Conservation (phyloP, 2,888 invertebrate species). For the Ophion obscuratus region DNA sequence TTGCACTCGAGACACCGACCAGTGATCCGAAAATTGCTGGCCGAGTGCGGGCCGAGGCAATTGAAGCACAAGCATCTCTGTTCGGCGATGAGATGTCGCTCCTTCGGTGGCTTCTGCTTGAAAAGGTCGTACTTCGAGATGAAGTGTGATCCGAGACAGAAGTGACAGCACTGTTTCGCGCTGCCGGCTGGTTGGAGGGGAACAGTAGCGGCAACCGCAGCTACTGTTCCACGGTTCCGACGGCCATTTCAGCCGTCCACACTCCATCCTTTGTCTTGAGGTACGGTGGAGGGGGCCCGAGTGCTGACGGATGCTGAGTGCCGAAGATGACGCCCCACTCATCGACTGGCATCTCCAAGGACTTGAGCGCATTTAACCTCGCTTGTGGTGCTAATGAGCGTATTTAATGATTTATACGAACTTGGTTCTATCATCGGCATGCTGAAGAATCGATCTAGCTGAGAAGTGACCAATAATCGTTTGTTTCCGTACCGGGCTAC, state of each 20-base stretch:
- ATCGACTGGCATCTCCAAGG: too few species aligned
- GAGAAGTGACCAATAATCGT: too few species aligned
- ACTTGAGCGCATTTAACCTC: too few species aligned
- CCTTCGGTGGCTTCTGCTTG: neutral
- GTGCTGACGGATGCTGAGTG: neutral
- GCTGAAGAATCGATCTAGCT: too few species aligned
- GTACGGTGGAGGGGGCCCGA: neutral
- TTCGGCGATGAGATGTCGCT: conserved; percentile 1
- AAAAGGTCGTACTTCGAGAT: neutral
- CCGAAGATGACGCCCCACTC: too few species aligned
- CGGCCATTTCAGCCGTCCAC: neutral
- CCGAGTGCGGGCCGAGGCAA: conserved; percentile 3
- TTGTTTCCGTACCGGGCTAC: too few species aligned
- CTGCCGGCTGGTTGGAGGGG: too few species aligned
- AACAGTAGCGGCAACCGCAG: neutral
- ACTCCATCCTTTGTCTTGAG: neutral
- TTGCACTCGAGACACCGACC: too few species aligned
- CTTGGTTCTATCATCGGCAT: too few species aligned
- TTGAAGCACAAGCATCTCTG: conserved; percentile 10
- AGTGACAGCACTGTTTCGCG: neutral
- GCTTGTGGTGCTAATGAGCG: too few species aligned
- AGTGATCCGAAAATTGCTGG: conserved; percentile 4
- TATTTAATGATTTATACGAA: too few species aligned
- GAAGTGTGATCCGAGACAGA: neutral
- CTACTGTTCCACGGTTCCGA: too few species aligned